These are phyloP conservation scores for Bryconaethiops microstoma DNA, from an alignment of 2,797 vertebrate species.

Conservation along the genomic window DNA sequence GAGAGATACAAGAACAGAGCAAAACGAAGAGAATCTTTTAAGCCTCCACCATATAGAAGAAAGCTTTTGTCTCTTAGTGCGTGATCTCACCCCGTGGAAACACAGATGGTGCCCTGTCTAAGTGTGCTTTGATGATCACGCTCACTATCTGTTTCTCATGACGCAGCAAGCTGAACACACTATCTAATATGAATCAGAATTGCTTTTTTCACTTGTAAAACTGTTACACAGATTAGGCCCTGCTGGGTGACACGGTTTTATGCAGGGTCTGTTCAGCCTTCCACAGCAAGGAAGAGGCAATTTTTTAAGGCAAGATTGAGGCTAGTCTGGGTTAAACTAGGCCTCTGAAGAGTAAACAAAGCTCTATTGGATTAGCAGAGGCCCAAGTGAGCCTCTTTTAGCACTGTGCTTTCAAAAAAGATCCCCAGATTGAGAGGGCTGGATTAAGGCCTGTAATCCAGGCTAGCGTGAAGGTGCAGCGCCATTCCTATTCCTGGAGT, in stretches of 20 bases:
- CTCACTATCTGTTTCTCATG: constrained; percentile 22
- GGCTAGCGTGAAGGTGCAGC: constrained; percentile 35
- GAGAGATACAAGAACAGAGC: constrained; percentile 66
- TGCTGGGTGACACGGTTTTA: neutral
- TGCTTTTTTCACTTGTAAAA: neutral
- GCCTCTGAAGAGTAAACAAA: constrained; percentile 52
- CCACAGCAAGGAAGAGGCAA: neutral
- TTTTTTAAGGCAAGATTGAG: constrained; percentile 9
- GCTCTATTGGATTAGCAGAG: constrained; percentile 53
- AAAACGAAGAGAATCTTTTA: constrained; percentile 52
- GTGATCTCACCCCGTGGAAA: neutral
- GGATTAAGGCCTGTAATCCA: constrained; percentile 56
- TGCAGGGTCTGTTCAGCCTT: constrained; percentile 4
- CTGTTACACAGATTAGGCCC: neutral
- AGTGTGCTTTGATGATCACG: constrained; percentile 29
- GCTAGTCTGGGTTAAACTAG: constrained; percentile 32
- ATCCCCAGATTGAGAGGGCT: constrained; percentile 54
- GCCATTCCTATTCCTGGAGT: constrained; percentile 44
- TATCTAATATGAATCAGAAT: neutral
- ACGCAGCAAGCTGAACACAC: constrained; percentile 3
- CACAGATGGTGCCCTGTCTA: constrained; percentile 10
- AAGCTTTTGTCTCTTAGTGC: constrained; percentile 27
- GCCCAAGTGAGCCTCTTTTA: constrained; percentile 22
- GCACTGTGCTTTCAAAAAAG: constrained; percentile 52
- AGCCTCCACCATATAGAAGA: constrained; percentile 21